phyloP scores from a whole-genome alignment of 1,140 invertebrate species.

The Ostrea edulis region DNA sequence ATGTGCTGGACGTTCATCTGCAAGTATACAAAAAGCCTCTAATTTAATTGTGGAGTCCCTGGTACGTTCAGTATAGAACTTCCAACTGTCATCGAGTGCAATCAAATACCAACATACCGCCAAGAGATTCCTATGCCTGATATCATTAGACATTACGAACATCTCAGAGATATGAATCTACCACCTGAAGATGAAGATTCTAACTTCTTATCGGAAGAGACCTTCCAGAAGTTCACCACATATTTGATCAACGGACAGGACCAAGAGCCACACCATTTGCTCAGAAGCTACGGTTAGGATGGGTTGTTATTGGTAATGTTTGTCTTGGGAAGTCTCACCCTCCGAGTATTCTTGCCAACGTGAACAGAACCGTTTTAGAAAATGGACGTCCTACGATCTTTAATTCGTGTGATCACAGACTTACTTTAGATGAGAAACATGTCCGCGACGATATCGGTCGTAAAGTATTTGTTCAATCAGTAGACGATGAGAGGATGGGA shows the following conservation, averaged over 20 bases:
- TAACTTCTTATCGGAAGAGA: constrained; percentile 51
- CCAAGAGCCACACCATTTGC: constrained; percentile 39
- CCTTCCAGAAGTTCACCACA: constrained; percentile 46
- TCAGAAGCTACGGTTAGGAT: constrained; percentile 43
- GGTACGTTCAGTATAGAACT: background rate
- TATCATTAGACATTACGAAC: background rate
- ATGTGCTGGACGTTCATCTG: background rate
- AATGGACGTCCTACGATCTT: background rate
- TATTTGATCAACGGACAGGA: constrained; percentile 39
- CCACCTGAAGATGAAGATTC: background rate
- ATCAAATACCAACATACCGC: constrained; percentile 28
- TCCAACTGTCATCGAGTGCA: constrained; percentile 48
- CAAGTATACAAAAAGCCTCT: background rate
- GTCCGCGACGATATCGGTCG: too few species aligned
- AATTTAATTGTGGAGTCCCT: background rate
- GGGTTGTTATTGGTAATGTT: constrained; percentile 51
- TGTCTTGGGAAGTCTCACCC: constrained; percentile 25
- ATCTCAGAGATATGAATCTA: constrained; percentile 27
- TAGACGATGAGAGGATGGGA: constrained; percentile 44
- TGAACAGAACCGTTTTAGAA: constrained; percentile 5
- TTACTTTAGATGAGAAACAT: constrained; percentile 40
- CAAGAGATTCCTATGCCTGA: constrained; percentile 41
- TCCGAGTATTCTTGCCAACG: background rate
- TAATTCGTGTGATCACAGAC: background rate
- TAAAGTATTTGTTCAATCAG: too few species aligned